Percentiles rank a stretch among this genome's conserved stretches.
Conservation (phyloP, 2,888 invertebrate species). For the Aplocera efformata region DNA sequence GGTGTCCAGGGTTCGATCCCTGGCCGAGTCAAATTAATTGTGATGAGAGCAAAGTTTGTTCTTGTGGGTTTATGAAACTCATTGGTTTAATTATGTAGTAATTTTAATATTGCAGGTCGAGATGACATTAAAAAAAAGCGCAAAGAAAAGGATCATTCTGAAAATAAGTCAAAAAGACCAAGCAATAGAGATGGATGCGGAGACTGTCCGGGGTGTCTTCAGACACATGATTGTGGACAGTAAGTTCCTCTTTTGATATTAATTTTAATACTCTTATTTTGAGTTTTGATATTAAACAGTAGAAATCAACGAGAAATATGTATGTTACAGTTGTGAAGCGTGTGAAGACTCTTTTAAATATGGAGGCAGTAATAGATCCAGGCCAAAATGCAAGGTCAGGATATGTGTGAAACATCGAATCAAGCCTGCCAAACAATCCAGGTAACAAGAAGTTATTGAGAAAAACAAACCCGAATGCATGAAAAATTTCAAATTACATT, state of each 20-base stretch:
- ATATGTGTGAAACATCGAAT: conserved; percentile 67
- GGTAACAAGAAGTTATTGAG: no score
- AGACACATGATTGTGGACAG: conserved; percentile 71
- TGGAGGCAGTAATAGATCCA: conserved; percentile 72
- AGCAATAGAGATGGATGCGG: conserved; percentile 70
- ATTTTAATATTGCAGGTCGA: conserved; percentile 40
- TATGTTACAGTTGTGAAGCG: conserved; percentile 62
- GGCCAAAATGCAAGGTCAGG: conserved; percentile 75
- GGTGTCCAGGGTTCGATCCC: no score
- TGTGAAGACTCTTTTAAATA: conserved; percentile 79
- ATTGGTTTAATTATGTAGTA: no score
- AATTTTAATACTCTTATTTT: no score
- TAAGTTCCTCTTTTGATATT: conserved; percentile 36
- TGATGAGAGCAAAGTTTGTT: no score
- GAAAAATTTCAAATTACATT: no score
- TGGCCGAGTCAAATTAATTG: no score
- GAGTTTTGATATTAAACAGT: no score
- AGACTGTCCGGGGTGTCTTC: conserved; percentile 68
- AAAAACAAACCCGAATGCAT: no score
- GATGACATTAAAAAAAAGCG: conserved; percentile 74
- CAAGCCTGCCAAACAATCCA: conserved; percentile 58
- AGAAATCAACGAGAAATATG: conserved; percentile 9
- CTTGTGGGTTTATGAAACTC: no score
- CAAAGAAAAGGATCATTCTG: conserved; percentile 72
- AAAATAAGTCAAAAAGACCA: conserved; percentile 67